Evolutionary conservation across 2,888 invertebrate genomes (phyloP).

Genomic region (Empis stercorea): DNA sequence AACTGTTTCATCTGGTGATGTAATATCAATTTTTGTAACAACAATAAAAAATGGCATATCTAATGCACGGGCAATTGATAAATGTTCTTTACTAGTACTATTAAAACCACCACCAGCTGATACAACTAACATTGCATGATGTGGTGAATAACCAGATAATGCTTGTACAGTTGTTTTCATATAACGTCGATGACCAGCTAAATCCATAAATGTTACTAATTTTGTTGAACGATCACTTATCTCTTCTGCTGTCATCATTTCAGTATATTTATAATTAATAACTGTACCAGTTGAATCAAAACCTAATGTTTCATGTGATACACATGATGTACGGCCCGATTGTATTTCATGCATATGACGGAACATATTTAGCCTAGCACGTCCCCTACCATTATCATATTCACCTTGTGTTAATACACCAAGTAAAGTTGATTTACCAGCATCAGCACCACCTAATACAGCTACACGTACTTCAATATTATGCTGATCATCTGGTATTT

Average conservation of each 20-base stretch:
- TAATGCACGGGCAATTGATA: conserved; percentile 67
- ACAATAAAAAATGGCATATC: conserved; percentile 87
- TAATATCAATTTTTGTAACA: conserved; percentile 85
- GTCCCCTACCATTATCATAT: conserved; percentile 88
- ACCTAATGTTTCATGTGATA: conserved; percentile 92
- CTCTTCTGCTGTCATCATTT: conserved; percentile 82
- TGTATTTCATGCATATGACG: conserved; percentile 89
- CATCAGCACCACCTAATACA: conserved; percentile 89
- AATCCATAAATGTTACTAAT: conserved; percentile 86
- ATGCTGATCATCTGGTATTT: conserved; percentile 77
- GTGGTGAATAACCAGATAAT: conserved; percentile 83
- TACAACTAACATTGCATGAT: conserved; percentile 78
- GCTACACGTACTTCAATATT: conserved; percentile 84
- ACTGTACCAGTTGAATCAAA: conserved; percentile 81
- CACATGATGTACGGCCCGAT: conserved; percentile 85
- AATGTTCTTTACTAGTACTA: conserved; percentile 80
- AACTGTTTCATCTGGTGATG: conserved; percentile 42
- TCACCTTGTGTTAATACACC: conserved; percentile 95
- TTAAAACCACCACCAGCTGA: conserved; percentile 70
- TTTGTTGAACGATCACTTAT: conserved; percentile 88
- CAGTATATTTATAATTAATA: conserved; percentile 78
- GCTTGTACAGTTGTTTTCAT: conserved; percentile 91
- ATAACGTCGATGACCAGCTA: conserved; percentile 94
- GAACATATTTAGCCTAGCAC: conserved; percentile 91
- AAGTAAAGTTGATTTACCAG: conserved; percentile 91